A percentile compares a stretch with the other conserved stretches of the same genome.
Evolutionary conservation across 2,113 vertebrate species (phyloP).

Genomic region (Columba janthina): DNA sequence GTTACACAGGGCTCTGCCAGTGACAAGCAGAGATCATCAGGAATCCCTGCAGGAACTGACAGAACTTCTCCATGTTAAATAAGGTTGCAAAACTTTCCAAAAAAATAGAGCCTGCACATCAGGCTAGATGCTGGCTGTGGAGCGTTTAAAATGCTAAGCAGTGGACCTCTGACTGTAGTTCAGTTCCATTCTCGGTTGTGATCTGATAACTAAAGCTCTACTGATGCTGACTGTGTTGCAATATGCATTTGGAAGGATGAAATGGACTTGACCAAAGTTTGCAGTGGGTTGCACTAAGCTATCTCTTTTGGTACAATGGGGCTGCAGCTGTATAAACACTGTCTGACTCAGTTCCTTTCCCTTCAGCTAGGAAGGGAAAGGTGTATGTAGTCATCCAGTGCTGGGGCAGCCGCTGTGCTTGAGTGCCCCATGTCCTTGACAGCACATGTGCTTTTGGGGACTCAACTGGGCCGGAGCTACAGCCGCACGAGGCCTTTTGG

Average conservation of each 20-base stretch:
- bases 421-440: not conserved
- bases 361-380: not conserved
- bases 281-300: not conserved
- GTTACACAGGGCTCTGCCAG: not conserved
- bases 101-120: not conserved
- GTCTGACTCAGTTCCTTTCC: not conserved
- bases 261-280: not conserved
- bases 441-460: not conserved
- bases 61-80: not conserved
- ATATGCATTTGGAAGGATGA: not conserved
- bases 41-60: not conserved
- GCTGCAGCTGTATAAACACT: not conserved
- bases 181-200: not conserved
- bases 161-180: not conserved
- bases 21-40: not conserved
- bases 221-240: not conserved
- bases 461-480: rapidly evolving
- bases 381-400: not conserved
- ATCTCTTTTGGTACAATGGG: not conserved
- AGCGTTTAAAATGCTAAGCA: not conserved
- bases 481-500: not conserved
- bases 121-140: not conserved
- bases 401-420: not conserved
- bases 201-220: not conserved
- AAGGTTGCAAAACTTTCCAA: not conserved